Base-by-base conservation (phyloP, 2,888 invertebrate genomes). In the Diarsia brunnea region DNA sequence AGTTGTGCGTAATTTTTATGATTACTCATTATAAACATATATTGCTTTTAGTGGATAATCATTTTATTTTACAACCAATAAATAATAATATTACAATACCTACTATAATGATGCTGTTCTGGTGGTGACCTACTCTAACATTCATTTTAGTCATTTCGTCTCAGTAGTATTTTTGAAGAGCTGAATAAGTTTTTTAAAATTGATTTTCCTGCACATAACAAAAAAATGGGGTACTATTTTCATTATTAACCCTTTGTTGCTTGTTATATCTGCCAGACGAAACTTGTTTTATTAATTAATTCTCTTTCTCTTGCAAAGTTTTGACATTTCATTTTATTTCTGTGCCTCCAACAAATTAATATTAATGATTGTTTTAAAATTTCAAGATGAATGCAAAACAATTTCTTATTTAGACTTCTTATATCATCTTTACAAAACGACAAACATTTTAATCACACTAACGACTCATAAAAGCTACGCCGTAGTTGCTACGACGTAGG, bases 271-370 rank as follows among this genome's bases (percentile, higher is more conserved):
- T 63, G 51, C 55, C 66, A 67, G 69, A 51, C 24, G 49, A 69
- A 75, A 75, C 66, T 80, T 75, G 27, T 75, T 77, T 71, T 72
- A 72, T 82, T 82, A 67, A 81, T 82, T 77, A 73, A 81, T 69
- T 69, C 21, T 58, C 76, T 76, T 81, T 67, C 43, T 70, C 67
- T 58, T 63, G 58, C 47, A 21, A 82, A 82, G 73, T 81, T 81
- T 73, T 70, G 69, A 69, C 78, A 69, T 77, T 81, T 67, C 38
- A 55, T 69, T 70, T 81, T 69, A 73, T 64, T 73, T 70, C 49
- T 49, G 12, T 27, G 65, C 53, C 53, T 14, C 27, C 16, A 31
- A 73, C 68, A 71, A 78, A 78, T 78, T 4, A 82, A 82, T 82
- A 82, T 82, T 55, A 82, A 78, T 78, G 31, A 58, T 43, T 66